Evolutionary conservation across 2,113 vertebrate genomes (phyloP), one percentile per base, ranked within the genome.

Genomic region (Pelmatolapia mariae): DNA sequence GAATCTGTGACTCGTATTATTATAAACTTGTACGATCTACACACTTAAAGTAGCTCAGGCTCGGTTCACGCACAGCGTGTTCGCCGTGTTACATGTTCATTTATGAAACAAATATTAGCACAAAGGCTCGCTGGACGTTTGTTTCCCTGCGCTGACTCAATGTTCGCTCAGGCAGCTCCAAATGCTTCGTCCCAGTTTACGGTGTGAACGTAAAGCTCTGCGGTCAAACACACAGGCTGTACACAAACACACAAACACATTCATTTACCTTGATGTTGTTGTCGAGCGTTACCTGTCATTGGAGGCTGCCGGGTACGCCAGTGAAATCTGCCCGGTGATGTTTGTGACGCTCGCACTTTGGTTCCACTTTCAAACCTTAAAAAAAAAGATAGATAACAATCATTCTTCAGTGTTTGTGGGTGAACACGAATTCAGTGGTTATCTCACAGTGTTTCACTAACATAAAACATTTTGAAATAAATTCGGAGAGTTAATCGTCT

Each of bases 241-340:
- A 73, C 52, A 56, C 8, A 24, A 7, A 2, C 2, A 18, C 15
- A 6, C 11, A 6, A 13, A 18, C 29, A 22, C 43, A 4, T 29
- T 50, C 71, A 57, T 87, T 88, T 89, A 92, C 89, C 89, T 92
- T 47, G 26, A 13, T 82, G 10, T 80, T 78, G 80, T 78, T 59
- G 54, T 81, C 40, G 78, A 68, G 80, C 33, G 63, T 29, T 53
- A 38, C 16, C 71, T 36, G 79, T 89, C 82, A 89, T 76, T 84
- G 83, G 89, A 83, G 7, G 52, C 68, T 86, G 18, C 71, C 1
- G 24, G 81, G 89, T 85, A 4, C 87, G 50, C 19, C 40, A 8
- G 3, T 81, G 16, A 81, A 87, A 89, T 6, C 19, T 8, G 85
- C 2, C 85, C 91, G 89, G 38, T 0, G 22, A 13, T 10, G 16